Evolutionary conservation across 2,888 invertebrate genomes (phyloP), one percentile per base, ranked within the genome.

Genomic region (Limulus polyphemus): DNA sequence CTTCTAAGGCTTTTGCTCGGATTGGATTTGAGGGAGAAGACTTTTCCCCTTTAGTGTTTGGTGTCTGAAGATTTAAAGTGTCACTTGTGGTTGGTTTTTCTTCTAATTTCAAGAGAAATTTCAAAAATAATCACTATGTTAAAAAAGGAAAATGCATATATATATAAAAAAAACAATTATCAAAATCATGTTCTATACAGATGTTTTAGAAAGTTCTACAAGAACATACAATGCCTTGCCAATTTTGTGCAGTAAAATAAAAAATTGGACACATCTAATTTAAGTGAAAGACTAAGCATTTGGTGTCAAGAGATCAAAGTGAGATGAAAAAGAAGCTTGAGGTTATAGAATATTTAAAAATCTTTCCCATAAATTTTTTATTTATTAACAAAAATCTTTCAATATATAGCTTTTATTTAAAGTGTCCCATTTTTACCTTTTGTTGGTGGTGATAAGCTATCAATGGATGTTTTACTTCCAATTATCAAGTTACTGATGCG

Each of bases 1-100:
- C 93, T 70, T 88, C 85, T 71, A 86, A 57, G 11, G 68, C 66
- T 49, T 62, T 62, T 48, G 60, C 57, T 47, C 60, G 61, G 5
- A 65, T 4, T 47, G 65, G 65, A 58, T 50, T 49, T 32, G 14
- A 52, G 11, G 17, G 48, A 10, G 13, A 47, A 54, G 54, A 17
- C 9, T 11, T 54, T n/a, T 11, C 11, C 9, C 11, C 32, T n/a
- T n/a, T 54, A 14, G 54, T 17, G 14, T 54, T 54, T n/a, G 9
- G 54, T 54, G 17, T 54, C n/a, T 16, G 54, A n/a, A 16, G 16
- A 32, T 32, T 32, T 7, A 2, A 3, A 3, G 7, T 32, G 32
- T 32, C 32, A 32, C 32, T 7, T 5, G 32, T 7, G 7, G 7
- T 32, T 32, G 32, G 32, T 7, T 32, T 32, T 5, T 32, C 32